These are phyloP conservation scores for Vombatus ursinus DNA, from an alignment of 2,113 vertebrate species.

Conservation along the genomic window DNA sequence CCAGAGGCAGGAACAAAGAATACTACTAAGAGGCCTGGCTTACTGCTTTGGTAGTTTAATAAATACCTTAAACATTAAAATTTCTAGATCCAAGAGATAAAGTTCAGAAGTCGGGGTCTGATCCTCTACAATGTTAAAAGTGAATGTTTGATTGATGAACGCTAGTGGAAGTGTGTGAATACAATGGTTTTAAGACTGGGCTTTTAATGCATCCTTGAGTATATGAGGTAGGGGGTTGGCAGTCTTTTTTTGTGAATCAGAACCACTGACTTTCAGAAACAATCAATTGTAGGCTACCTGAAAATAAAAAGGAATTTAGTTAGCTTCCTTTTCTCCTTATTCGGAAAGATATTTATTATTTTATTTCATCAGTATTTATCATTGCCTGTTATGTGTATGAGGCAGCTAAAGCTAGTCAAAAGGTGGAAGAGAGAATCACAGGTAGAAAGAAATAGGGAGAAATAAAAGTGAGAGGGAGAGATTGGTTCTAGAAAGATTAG, in stretches of 20 bases:
- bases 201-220: neutral
- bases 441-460: neutral
- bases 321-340: neutral
- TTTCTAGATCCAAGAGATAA: too few relatives aligned
- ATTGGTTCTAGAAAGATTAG: neutral
- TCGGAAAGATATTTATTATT: neutral
- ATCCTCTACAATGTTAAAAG: too few relatives aligned
- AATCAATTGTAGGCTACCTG: neutral
- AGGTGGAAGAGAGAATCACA: neutral
- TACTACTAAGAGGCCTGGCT: too few relatives aligned
- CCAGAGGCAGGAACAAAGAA: too few relatives aligned
- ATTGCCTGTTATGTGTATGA: neutral
- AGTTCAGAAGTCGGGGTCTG: too few relatives aligned
- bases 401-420: neutral
- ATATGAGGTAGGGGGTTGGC: neutral
- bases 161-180: too few relatives aligned
- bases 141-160: too few relatives aligned
- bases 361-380: neutral
- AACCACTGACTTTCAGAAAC: neutral
- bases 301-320: neutral
- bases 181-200: too few relatives aligned
- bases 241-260: neutral
- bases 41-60: too few relatives aligned
- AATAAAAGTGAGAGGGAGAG: neutral
- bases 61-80: too few relatives aligned